These are phyloP conservation scores for Lucilia cuprina DNA, from an alignment of 1,140 invertebrate genomes.

Conservation along the genomic window DNA sequence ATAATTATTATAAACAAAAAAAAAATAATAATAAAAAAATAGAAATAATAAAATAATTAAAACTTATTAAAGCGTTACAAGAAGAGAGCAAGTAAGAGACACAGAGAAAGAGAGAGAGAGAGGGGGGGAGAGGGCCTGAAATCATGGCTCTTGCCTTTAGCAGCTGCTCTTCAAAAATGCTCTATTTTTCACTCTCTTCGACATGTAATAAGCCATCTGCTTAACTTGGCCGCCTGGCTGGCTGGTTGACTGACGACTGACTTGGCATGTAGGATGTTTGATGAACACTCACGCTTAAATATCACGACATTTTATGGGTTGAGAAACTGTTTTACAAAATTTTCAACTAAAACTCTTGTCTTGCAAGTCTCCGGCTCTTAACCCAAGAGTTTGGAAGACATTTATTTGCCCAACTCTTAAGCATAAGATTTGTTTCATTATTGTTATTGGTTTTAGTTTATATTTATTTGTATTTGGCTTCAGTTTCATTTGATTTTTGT, in stretches of 20 bases:
- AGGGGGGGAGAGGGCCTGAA: background rate
- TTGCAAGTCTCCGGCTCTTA: background rate
- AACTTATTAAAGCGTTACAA: slow-evolving; percentile 29
- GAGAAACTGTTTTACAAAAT: background rate
- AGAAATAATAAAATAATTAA: slow-evolving; percentile 25
- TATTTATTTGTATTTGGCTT: background rate
- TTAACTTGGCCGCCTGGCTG: background rate
- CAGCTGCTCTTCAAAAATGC: background rate
- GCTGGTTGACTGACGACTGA: background rate
- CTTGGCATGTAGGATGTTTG: background rate
- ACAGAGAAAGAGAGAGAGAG: too few species aligned
- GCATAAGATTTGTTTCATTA: background rate
- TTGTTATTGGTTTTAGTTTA: background rate
- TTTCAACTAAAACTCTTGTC: background rate
- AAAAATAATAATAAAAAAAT: background rate
- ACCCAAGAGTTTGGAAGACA: background rate
- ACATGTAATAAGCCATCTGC: too few species aligned
- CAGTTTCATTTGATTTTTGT: background rate
- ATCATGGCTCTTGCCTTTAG: background rate
- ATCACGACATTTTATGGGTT: slow-evolving; percentile 17
- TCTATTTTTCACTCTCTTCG: background rate
- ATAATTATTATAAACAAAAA: slow-evolving; percentile 3
- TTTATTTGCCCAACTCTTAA: background rate
- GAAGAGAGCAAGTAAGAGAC: background rate
- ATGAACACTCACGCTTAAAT: slow-evolving; percentile 16